Conservation (phyloP, 2,797 vertebrate species). For the Halcyon leucocephala region DNA sequence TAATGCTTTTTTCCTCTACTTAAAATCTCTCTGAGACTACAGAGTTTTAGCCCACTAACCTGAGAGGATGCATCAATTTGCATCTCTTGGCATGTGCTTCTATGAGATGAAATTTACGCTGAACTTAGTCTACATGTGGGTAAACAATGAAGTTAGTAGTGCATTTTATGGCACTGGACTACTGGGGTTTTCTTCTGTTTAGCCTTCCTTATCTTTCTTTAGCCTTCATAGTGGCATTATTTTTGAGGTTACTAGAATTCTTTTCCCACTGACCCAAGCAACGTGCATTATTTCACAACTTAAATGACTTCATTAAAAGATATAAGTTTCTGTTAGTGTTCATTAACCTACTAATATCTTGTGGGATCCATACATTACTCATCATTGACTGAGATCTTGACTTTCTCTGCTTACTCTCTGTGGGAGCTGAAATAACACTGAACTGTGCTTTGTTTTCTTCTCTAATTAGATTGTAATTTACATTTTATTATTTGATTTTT, state of each 20-base stretch:
- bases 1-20: background rate
- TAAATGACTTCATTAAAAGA: background rate
- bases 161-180: background rate
- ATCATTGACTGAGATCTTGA: background rate
- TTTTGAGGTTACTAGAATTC: background rate
- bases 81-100: background rate
- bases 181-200: background rate
- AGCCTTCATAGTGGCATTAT: background rate
- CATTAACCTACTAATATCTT: background rate
- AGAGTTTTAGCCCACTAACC: background rate
- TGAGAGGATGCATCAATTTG: background rate
- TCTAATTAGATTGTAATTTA: slow-evolving; percentile 20
- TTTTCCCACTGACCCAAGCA: background rate
- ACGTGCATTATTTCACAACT: background rate
- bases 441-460: background rate
- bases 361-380: background rate
- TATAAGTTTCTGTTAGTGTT: background rate
- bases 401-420: background rate
- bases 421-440: background rate
- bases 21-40: background rate
- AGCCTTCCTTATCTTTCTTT: background rate
- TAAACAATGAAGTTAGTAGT: background rate
- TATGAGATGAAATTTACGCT: background rate
- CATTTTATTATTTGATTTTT: background rate
- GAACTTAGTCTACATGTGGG: background rate